These are phyloP conservation scores for Tupaia tana DNA, from an alignment of 2,113 vertebrate species.

Conservation along the genomic window DNA sequence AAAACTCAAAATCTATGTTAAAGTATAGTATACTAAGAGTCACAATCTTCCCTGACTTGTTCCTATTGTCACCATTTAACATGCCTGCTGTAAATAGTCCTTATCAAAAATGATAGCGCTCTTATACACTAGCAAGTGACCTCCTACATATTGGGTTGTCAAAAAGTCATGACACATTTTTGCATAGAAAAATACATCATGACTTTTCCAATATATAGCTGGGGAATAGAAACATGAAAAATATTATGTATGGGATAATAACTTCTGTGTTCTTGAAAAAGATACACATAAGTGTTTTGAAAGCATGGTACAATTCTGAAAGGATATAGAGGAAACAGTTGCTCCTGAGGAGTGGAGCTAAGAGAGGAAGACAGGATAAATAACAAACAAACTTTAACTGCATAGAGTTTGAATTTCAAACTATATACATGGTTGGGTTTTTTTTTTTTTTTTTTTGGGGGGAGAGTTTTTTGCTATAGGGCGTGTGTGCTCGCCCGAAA, in stretches of 20 bases:
- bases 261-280: constrained; percentile 8
- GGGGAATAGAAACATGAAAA: background rate
- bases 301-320: background rate
- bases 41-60: background rate
- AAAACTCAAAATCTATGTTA: background rate
- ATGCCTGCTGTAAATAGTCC: background rate
- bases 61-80: constrained; percentile 25
- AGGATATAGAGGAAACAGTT: background rate
- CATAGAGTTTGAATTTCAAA: constrained; percentile 33
- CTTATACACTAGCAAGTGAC: constrained; percentile 8
- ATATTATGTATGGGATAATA: background rate
- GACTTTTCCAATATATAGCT: background rate
- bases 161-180: too few species aligned
- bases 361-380: constrained; percentile 25
- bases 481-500: too few species aligned
- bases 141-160: background rate
- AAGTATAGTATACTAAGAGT: background rate
- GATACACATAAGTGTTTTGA: background rate
- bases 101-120: background rate
- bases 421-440: background rate
- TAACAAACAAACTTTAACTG: constrained; percentile 20
- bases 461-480: too few species aligned
- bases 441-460: background rate
- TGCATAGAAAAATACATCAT: too few species aligned
- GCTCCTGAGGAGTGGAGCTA: background rate